Evolutionary conservation across 1,140 invertebrate species (phyloP).

Genomic region (Saccostrea echinata): DNA sequence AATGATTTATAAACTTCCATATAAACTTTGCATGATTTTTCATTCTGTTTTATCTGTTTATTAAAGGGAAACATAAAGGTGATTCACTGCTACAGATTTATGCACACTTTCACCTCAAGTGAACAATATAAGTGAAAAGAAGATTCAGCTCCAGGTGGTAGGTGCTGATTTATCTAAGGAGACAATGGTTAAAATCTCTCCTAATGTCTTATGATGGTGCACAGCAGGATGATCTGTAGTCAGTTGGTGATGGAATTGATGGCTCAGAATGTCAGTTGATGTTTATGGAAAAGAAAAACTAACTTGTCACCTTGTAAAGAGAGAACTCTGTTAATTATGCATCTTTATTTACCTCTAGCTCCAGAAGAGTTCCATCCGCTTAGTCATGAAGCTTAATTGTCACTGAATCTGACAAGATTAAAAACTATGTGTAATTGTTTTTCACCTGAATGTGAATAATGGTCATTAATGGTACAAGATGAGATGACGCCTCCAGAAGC

Average conservation of each 20-base stretch:
- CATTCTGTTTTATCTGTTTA: neutral
- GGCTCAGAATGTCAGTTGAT: neutral
- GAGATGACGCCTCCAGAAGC: neutral
- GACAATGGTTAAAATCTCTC: conserved; percentile 12
- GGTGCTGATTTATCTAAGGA: conserved; percentile 7
- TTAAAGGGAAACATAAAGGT: neutral
- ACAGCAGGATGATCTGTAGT: neutral
- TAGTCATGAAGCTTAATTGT: conserved; percentile 31
- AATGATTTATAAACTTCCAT: neutral
- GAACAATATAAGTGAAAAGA: neutral
- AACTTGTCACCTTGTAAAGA: neutral
- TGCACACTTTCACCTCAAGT: conserved; percentile 25
- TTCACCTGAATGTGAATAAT: conserved; percentile 35
- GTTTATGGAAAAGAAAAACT: neutral
- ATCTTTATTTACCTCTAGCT: conserved; percentile 32
- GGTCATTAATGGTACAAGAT: neutral
- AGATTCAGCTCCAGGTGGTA: conserved; percentile 8
- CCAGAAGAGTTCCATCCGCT: conserved; percentile 14
- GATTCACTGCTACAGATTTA: conserved; percentile 22
- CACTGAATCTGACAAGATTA: conserved; percentile 6
- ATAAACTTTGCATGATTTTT: neutral
- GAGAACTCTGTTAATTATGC: conserved; percentile 22
- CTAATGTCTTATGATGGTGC: neutral
- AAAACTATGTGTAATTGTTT: conserved; percentile 10
- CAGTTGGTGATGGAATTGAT: neutral